A percentile compares a stretch with the other conserved stretches of the same genome.
Evolutionary conservation across 2,113 vertebrate genomes (phyloP).

Genomic region (Bolborhynchus lineola): DNA sequence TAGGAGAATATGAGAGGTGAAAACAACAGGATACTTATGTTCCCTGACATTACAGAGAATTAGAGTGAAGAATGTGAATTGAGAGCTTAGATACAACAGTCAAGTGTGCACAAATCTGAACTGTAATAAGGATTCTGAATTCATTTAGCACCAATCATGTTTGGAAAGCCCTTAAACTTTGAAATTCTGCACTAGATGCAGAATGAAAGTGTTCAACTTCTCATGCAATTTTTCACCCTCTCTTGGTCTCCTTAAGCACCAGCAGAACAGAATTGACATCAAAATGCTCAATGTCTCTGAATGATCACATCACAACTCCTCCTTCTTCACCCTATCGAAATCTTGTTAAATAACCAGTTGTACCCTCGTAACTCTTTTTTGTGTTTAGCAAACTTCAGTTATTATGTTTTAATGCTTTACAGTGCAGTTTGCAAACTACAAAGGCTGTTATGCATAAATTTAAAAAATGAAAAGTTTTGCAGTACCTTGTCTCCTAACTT

Average conservation of each 20-base stretch:
- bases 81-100: not conserved
- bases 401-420: not conserved
- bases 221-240: not conserved
- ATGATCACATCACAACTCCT: not conserved
- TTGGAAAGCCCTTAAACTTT: constrained; percentile 19
- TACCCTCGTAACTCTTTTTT: not conserved
- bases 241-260: not conserved
- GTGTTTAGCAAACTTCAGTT: not conserved
- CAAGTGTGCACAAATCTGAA: not conserved
- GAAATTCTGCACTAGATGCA: not conserved
- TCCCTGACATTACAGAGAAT: not conserved
- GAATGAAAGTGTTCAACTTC: not conserved
- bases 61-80: not conserved
- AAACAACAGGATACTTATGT: not conserved
- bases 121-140: not conserved
- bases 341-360: not conserved
- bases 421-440: not conserved
- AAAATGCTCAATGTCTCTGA: not conserved
- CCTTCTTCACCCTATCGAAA: not conserved
- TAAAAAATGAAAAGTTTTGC: not conserved
- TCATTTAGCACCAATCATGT: not conserved
- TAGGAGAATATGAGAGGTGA: not conserved
- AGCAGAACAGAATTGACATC: not conserved
- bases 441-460: not conserved
- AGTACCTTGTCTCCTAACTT: not conserved